Base-by-base conservation (phyloP, 1,140 invertebrate genomes). In the Drosophila nannoptera region DNA sequence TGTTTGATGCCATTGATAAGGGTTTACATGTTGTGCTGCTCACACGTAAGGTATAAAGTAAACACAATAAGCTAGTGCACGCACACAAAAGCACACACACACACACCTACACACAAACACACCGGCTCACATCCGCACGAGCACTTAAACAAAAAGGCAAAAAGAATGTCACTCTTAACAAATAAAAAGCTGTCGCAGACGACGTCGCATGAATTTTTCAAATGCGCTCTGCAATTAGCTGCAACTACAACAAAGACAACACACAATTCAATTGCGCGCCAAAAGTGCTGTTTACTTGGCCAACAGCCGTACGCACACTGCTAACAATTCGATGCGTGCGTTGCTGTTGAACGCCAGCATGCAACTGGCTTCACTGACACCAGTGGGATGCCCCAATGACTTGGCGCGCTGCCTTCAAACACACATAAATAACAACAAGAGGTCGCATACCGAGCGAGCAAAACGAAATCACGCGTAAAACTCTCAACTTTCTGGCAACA, bases 181-280 rank as follows among this genome's bases (percentile, higher is more conserved):
- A 73, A 64, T 64, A 16, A 61, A 38, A 33, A 54, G 8, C 22
- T 36, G 16, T 64, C 67, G 69, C 61, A 66, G 22, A 22, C 22
- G 1, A 22, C 22, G 64, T 75, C 61, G 60, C 64, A 78, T 83
- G 40, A 82, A 83, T 73, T 72, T 78, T 83, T 64, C 33, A 83
- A 72, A 55, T 65, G 50, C 55, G 60, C 55, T 42, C 50, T 68
- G 59, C 78, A 82, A 81, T 81, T 77, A 82, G 40, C 16, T 42
- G 14, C 31, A n/a, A 62, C 0, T 49, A 53, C 40, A 43, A 29
- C 42, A 35, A 46, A 29, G 59, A 53, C 40, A 43, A 29, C 42
- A 35, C 42, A 29, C 54, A 54, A 63, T 43, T 38, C 33, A 77
- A 77, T 42, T 69, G 78, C 78, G 78, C 78, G 78, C 78, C 78